Evolutionary conservation across 2,797 vertebrate species (phyloP).

Genomic region (Scleropages formosus): DNA sequence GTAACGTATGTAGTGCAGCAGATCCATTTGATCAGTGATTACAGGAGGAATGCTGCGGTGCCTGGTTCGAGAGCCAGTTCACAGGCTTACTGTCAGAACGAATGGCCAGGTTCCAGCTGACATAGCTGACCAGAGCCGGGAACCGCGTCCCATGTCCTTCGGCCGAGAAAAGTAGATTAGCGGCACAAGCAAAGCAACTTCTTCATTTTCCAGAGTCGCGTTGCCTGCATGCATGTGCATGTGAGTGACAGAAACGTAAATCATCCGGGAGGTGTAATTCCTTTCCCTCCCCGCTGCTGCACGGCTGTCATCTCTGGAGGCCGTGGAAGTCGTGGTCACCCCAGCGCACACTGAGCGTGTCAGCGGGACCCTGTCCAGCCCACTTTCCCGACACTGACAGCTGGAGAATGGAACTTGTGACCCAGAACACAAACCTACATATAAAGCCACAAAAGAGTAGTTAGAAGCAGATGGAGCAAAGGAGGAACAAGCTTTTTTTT

Average conservation of each 20-base stretch:
- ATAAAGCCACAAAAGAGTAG: conserved; percentile 59
- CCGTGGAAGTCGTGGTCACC: conserved; percentile 53
- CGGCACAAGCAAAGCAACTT: neutral
- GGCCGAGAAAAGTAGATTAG: neutral
- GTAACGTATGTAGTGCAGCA: too few relatives aligned
- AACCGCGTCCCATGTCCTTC: neutral
- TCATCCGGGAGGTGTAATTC: conserved; percentile 19
- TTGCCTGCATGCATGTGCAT: neutral
- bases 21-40: conserved; percentile 41
- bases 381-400: conserved; percentile 63
- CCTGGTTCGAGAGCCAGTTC: conserved; percentile 26
- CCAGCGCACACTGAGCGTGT: conserved; percentile 52
- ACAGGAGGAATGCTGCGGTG: conserved; percentile 34
- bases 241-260: neutral
- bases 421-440: conserved; percentile 64
- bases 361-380: conserved; percentile 60
- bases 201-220: neutral
- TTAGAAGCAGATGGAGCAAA: conserved; percentile 45
- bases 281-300: conserved; percentile 47
- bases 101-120: conserved; percentile 33
- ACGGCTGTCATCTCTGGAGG: conserved; percentile 58
- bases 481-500: conserved; percentile 42
- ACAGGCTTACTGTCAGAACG: conserved; percentile 21
- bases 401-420: conserved; percentile 66
- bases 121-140: conserved; percentile 10